A percentile compares a stretch with the other conserved stretches of the same genome.
phyloP scores from a whole-genome alignment of 2,113 vertebrate species.

The Takifugu bimaculatus region DNA sequence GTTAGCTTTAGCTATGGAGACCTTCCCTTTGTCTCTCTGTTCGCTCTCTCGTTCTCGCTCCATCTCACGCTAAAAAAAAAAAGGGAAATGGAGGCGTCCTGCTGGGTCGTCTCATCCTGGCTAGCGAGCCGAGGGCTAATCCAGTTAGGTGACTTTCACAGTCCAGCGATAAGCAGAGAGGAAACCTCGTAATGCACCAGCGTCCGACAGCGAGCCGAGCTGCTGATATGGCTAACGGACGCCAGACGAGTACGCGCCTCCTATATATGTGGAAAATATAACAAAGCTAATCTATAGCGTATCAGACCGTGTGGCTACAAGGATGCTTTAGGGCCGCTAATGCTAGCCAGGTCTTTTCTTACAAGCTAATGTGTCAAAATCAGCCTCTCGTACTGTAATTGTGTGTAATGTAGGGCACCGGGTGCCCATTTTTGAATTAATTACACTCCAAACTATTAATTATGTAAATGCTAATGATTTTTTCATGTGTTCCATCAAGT shows the following conservation, averaged over 20 bases:
- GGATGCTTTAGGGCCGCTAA: no score
- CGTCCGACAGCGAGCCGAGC: slow-evolving; percentile 60
- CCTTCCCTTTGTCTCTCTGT: neutral
- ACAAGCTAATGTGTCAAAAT: slow-evolving; percentile 33
- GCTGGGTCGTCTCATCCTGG: slow-evolving; percentile 59
- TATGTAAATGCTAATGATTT: slow-evolving; percentile 45
- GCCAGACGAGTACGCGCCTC: slow-evolving; percentile 1
- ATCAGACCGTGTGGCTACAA: no score
- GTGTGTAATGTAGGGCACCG: slow-evolving; percentile 51
- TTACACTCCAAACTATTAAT: slow-evolving; percentile 51
- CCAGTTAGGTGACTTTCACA: slow-evolving; percentile 78
- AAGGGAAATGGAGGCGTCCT: slow-evolving; percentile 42
- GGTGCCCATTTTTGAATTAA: slow-evolving; percentile 47
- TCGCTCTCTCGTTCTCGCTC: slow-evolving; percentile 21
- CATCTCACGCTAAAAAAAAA: slow-evolving; percentile 17
- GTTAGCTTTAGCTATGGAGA: no score
- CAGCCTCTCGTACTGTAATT: slow-evolving; percentile 16
- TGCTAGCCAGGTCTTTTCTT: slow-evolving; percentile 5
- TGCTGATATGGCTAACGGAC: slow-evolving; percentile 26
- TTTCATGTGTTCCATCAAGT: slow-evolving; percentile 54
- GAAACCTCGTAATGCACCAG: slow-evolving; percentile 66
- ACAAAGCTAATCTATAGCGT: no score
- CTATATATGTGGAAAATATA: neutral
- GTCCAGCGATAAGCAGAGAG: slow-evolving; percentile 66
- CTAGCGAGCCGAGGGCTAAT: slow-evolving; percentile 66